These are phyloP conservation scores for Channallabes apus DNA, from an alignment of 2,797 vertebrate species.

Conservation along the genomic window DNA sequence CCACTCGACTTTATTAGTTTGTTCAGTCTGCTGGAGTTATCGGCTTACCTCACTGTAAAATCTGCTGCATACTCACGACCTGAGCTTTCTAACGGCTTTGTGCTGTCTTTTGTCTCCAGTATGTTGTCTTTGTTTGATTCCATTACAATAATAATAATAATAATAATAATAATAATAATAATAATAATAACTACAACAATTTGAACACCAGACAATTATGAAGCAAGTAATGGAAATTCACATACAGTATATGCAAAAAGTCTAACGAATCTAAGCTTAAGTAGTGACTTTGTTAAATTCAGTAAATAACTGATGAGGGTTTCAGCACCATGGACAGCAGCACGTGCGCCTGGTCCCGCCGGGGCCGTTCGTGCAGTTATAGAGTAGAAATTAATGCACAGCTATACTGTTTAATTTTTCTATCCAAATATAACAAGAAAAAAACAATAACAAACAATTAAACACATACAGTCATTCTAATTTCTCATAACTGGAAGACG, in stretches of 20 bases:
- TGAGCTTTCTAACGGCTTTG: background rate
- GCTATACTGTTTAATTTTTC: background rate
- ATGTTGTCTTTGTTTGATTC: background rate
- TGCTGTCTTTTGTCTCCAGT: too few relatives aligned
- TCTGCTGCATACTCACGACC: background rate
- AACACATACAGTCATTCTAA: too few relatives aligned
- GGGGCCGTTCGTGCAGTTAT: background rate
- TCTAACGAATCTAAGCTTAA: background rate
- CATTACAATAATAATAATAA: background rate
- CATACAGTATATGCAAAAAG: background rate
- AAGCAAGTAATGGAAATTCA: background rate
- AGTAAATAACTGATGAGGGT: background rate
- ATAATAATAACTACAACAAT: background rate
- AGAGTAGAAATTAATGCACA: background rate
- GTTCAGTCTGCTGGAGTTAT: background rate
- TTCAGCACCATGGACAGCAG: constrained; percentile 75
- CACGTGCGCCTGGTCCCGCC: constrained; percentile 36
- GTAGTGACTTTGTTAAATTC: background rate
- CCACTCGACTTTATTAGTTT: background rate
- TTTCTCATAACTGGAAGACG: background rate
- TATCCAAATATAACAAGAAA: background rate
- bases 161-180: background rate
- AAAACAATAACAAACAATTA: background rate
- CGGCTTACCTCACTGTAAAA: too few relatives aligned
- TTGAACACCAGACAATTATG: background rate